phyloP scores from a whole-genome alignment of 2,888 invertebrate genomes.

The Agrochola circellaris region DNA sequence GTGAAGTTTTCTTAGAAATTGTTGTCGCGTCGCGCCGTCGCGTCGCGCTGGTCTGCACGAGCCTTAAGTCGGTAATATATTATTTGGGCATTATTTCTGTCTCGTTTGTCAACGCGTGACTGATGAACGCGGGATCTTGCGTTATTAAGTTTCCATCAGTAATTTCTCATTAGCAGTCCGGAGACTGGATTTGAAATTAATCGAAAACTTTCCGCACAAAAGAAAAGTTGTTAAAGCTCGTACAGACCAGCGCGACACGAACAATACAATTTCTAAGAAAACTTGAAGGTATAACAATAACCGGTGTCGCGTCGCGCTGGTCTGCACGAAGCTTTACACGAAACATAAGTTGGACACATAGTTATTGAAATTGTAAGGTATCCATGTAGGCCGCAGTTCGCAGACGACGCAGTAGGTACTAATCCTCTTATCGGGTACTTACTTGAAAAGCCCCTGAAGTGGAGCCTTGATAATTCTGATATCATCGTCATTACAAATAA shows the following conservation, averaged over 20 bases:
- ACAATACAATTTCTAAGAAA: too few relatives aligned
- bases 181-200: not conserved
- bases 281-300: too few relatives aligned
- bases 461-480: not conserved
- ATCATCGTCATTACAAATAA: not conserved
- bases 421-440: slow-evolving; percentile 49
- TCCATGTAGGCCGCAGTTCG: slow-evolving; percentile 24
- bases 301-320: too few relatives aligned
- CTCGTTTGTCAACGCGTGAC: not conserved
- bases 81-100: not conserved
- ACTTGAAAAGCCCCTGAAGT: slow-evolving; percentile 32
- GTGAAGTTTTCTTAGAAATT: too few relatives aligned
- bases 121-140: not conserved
- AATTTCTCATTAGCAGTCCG: not conserved
- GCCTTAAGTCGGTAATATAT: too few relatives aligned
- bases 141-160: not conserved
- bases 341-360: not conserved
- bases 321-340: too few relatives aligned
- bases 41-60: too few relatives aligned
- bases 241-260: too few relatives aligned
- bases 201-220: not conserved
- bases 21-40: too few relatives aligned
- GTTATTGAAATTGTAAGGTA: slow-evolving; percentile 34
- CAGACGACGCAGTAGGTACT: slow-evolving; percentile 9
- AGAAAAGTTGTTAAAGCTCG: too few relatives aligned